Evolutionary conservation across 1,140 invertebrate genomes (phyloP).

Genomic region (Aphelenchoides besseyi): DNA sequence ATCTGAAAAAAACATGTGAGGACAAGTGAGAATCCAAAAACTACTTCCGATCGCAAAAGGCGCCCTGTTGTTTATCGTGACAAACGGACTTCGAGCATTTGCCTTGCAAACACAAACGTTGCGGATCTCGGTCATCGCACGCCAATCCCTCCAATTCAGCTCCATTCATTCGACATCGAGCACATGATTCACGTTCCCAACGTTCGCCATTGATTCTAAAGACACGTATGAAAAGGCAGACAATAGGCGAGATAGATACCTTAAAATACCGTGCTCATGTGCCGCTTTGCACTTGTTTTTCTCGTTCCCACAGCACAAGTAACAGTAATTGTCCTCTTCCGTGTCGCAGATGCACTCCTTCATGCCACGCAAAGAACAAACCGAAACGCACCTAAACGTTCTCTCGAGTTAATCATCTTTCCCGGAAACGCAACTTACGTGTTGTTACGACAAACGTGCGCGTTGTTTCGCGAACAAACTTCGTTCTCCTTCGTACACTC

Average conservation of each 20-base stretch:
- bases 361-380: constrained; percentile 58
- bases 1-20: constrained; percentile 37
- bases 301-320: constrained; percentile 59
- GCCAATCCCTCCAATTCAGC: constrained; percentile 58
- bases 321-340: constrained; percentile 62
- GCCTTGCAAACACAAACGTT: constrained; percentile 59
- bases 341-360: constrained; percentile 58
- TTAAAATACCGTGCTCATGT: constrained; percentile 58
- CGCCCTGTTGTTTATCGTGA: constrained; percentile 56
- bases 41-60: constrained; percentile 61
- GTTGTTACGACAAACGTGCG: constrained; percentile 56
- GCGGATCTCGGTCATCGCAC: constrained; percentile 59
- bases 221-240: constrained; percentile 1
- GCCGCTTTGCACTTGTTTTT: constrained; percentile 53
- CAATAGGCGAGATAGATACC: constrained; percentile 30
- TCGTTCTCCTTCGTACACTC: constrained; percentile 27
- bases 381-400: constrained; percentile 53
- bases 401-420: neutral
- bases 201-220: constrained; percentile 55
- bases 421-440: constrained; percentile 45
- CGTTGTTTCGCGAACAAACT: constrained; percentile 54
- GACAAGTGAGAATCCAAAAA: constrained; percentile 19
- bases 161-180: constrained; percentile 58
- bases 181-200: constrained; percentile 59
- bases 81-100: constrained; percentile 63